phyloP scores from a whole-genome alignment of 2,113 vertebrate species.

The human (Homo sapiens) region DNA sequence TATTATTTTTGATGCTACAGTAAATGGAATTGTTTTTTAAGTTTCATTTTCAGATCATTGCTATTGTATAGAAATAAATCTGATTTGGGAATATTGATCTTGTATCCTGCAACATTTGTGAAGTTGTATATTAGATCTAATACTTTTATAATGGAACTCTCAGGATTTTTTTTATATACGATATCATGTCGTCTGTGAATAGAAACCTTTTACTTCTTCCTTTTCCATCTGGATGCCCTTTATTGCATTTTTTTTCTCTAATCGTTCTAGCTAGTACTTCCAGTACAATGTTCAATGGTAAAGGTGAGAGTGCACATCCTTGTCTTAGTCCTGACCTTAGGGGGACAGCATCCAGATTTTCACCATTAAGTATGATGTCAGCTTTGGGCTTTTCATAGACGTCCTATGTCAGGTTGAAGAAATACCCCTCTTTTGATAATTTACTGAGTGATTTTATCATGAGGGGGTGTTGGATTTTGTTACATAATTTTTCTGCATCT shows the following conservation, averaged over 20 bases:
- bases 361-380: not conserved
- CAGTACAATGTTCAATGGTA: not conserved
- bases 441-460: not conserved
- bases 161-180: not conserved
- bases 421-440: not conserved
- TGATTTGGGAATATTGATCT: not conserved
- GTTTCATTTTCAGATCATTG: not conserved
- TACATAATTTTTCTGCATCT: not conserved
- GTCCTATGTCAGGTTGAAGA: not conserved
- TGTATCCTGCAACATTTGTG: not conserved
- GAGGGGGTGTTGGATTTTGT: not conserved
- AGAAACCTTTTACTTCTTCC: not conserved
- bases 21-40: not conserved
- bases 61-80: not conserved
- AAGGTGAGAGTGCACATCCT: not conserved
- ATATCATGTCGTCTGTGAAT: too few species aligned
- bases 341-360: not conserved
- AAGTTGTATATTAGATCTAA: not conserved
- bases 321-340: not conserved
- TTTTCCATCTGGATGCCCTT: not conserved
- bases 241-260: not conserved
- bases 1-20: not conserved
- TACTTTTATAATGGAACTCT: not conserved
- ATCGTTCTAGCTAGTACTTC: not conserved
- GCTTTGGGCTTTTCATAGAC: not conserved